These are phyloP conservation scores for Misgurnus mizolepis DNA, from an alignment of 2,113 vertebrate species.

Conservation along the genomic window DNA sequence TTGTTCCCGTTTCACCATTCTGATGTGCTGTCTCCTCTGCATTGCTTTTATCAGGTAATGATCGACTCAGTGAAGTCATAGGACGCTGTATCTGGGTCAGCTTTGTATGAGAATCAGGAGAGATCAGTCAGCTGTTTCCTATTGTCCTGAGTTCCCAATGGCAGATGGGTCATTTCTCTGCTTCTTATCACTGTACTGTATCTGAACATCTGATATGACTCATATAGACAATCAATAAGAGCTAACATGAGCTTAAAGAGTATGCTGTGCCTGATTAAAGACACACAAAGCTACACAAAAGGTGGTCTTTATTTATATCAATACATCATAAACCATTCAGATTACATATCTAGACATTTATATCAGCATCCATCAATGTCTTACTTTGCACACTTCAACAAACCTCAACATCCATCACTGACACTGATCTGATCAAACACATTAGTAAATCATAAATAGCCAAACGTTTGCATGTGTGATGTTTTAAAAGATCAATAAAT, in stretches of 20 bases:
- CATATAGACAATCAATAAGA: slow-evolving; percentile 22
- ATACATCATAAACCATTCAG: neutral
- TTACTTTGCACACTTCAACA: slow-evolving; percentile 16
- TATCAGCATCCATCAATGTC: neutral
- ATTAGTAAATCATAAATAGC: slow-evolving; percentile 20
- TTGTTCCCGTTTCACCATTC: neutral
- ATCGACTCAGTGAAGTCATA: slow-evolving; percentile 15
- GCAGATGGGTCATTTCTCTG: neutral
- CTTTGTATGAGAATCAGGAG: slow-evolving; percentile 23
- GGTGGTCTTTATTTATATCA: neutral
- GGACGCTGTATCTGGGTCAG: slow-evolving; percentile 28
- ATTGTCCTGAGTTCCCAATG: slow-evolving; percentile 35
- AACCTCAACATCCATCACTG: neutral
- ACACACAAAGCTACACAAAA: neutral
- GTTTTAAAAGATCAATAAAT: slow-evolving; percentile 48
- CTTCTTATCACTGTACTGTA: slow-evolving; percentile 28
- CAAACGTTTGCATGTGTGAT: neutral
- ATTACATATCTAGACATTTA: neutral
- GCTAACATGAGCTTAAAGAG: neutral
- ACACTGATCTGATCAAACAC: neutral
- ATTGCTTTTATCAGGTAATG: slow-evolving; percentile 16
- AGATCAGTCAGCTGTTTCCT: slow-evolving; percentile 40
- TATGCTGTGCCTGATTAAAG: slow-evolving; percentile 11
- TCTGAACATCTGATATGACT: slow-evolving; percentile 27
- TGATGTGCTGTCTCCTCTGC: slow-evolving; percentile 13